Base-by-base conservation (phyloP, 2,797 vertebrate genomes). In the Pterois miles region DNA sequence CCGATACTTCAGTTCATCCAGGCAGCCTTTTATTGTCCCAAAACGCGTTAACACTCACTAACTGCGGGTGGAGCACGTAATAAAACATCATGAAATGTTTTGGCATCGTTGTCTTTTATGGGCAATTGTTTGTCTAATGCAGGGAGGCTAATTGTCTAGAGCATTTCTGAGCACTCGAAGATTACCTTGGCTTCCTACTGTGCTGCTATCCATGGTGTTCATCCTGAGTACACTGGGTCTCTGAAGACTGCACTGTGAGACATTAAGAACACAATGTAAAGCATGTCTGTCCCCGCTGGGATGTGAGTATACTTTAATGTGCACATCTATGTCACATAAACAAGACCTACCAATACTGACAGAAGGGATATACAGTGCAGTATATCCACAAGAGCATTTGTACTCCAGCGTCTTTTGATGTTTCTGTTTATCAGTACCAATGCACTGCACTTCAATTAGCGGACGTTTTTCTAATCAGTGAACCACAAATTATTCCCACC, bases 181-280 rank as follows among this genome's bases (percentile, higher is more conserved):
- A 91, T 87, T 88, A 91, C 77, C 88, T 89, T 88, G 86, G 91
- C 88, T 91, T 89, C 90, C 92, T 89, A 90, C 80, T 88, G 91
- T 90, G 93, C 94, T 95, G 94, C 94, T 95, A 95, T 92, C 89
- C 89, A 90, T 93, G 87, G 92, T 91, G 88, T 92, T 91, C 92
- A 93, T 89, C 88, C 86, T 78, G 91, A 92, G 87, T 93, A 93
- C 91, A 92, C 92, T 94, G 92, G 88, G 92, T 94, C 92, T 94
- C 87, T 89, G 85, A 92, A 92, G 93, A 94, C 93, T 93, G 93
- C 94, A 95, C 94, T 95, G 94, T 95, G 94, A 95, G 92, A 93
- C 91, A 93, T 92, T 90, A 90, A 86, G 76, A 92, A 91, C 89
- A 92, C 90, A 91, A 92, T 86, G 81, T 91, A 89, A 93, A 86